Base-by-base conservation (phyloP, 1,140 invertebrate species). In the Zaprionus africanus region DNA sequence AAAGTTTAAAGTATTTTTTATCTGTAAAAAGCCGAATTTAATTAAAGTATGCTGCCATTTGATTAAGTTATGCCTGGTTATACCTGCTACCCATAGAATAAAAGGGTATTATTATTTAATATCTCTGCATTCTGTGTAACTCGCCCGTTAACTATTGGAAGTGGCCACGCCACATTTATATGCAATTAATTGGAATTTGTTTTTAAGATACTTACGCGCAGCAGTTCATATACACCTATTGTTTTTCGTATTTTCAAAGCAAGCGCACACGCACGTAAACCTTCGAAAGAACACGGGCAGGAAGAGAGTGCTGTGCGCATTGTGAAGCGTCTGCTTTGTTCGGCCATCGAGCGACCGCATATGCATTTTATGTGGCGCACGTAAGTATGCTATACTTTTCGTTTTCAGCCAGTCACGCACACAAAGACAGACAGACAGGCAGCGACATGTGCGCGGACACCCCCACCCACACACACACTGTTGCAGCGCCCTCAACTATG, bases 351-450 rank as follows among this genome's bases (percentile, higher is more conserved):
- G 70, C 76, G 81, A 84, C 78, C 81, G 81, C 82, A 84, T 63
- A 81, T 78, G 82, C 80, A 68, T 78, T 85, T 84, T 68, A 85
- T 84, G 82, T 78, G 78, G 82, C 82, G 54, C 82, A 85, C 75
- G 75, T 81, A 84, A 85, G 82, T 75, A 81, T 67, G 78, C 82
- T 71, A 78, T 64, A 76, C 43, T 76, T 76, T 65, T 71, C 31
- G 28, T 66, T 72, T 85, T 78, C 69, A 71, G 74, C 51, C 38
- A 53, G 74, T 76, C 78, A 79, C 75, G 69, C 67, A 63, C 59
- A 72, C 67, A 57, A 5, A 58, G 22, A 60, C 46, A 70, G 19
- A 71, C 38, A 62, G 13, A 7, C 59, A 67, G 36, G 58, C 36
- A 46, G 9, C 7, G 12, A 62, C 17, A 62, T 13, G 22, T 19